Evolutionary conservation across 2,888 invertebrate species (phyloP).

Genomic region (Dromius quadrimaculatus): DNA sequence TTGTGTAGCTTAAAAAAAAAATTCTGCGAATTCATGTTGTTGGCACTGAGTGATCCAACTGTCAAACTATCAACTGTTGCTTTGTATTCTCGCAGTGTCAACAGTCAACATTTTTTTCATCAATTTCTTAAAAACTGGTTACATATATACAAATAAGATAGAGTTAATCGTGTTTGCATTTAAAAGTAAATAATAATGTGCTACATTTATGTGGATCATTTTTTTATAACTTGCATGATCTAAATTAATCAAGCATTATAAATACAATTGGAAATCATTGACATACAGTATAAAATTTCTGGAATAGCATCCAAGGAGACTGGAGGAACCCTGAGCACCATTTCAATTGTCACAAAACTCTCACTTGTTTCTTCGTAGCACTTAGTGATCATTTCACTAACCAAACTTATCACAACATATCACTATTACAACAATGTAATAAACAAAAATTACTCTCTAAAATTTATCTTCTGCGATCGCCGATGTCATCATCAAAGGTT

Average conservation of each 20-base stretch:
- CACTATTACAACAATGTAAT: slow-evolving; percentile 30
- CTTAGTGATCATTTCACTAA: slow-evolving; percentile 61
- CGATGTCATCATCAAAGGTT: slow-evolving; percentile 8
- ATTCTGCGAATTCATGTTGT: neutral
- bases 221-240: no score
- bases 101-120: neutral
- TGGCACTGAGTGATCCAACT: no score
- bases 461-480: slow-evolving; percentile 14
- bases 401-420: slow-evolving; percentile 17
- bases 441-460: slow-evolving; percentile 16
- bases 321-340: slow-evolving; percentile 78
- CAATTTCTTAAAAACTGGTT: neutral
- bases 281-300: slow-evolving; percentile 69
- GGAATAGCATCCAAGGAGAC: slow-evolving; percentile 80
- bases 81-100: neutral
- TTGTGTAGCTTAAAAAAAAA: no score
- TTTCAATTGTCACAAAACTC: slow-evolving; percentile 64
- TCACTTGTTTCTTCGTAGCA: slow-evolving; percentile 60
- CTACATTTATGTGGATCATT: no score
- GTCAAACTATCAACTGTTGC: no score
- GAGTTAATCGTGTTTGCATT: no score
- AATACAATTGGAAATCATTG: no score
- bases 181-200: no score
- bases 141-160: neutral
- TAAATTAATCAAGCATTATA: no score